Conservation (phyloP, 1,140 invertebrate species). For the Pseudachorutes palmiensis region DNA sequence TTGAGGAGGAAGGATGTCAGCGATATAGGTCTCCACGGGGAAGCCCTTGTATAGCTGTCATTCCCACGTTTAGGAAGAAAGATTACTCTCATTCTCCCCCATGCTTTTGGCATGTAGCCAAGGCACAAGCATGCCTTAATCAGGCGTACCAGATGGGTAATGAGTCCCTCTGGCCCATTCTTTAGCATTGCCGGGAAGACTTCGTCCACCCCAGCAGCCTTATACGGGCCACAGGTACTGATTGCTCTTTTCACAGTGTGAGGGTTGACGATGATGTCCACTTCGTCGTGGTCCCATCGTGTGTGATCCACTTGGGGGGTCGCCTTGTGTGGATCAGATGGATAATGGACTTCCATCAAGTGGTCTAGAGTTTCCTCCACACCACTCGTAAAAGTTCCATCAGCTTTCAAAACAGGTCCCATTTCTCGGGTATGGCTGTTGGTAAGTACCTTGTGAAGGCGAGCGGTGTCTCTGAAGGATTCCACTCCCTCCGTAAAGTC, state of each 20-base stretch:
- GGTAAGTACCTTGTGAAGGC: background rate
- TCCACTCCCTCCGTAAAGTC: constrained; percentile 4
- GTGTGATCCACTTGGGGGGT: background rate
- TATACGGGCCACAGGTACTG: constrained; percentile 13
- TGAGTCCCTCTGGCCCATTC: background rate
- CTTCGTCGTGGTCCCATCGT: background rate
- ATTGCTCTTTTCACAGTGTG: constrained; percentile 9
- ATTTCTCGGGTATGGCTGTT: background rate
- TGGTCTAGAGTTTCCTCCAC: background rate
- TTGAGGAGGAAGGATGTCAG: constrained; percentile 31
- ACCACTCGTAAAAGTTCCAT: background rate
- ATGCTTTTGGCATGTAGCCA: constrained; percentile 19
- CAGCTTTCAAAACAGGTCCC: background rate
- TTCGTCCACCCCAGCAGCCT: constrained; percentile 22
- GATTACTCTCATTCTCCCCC: constrained; percentile 13
- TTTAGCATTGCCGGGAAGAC: constrained; percentile 26
- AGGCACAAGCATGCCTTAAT: constrained; percentile 17
- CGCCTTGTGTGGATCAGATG: constrained; percentile 4
- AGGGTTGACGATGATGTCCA: background rate
- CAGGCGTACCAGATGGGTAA: background rate
- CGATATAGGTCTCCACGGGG: constrained; percentile 26
- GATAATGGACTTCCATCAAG: constrained; percentile 9
- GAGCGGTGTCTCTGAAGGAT: background rate
- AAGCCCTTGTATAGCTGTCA: constrained; percentile 6
- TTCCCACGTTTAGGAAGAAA: constrained; percentile 31